phyloP scores from a whole-genome alignment of 2,113 vertebrate genomes.

The Microtus richardsoni region DNA sequence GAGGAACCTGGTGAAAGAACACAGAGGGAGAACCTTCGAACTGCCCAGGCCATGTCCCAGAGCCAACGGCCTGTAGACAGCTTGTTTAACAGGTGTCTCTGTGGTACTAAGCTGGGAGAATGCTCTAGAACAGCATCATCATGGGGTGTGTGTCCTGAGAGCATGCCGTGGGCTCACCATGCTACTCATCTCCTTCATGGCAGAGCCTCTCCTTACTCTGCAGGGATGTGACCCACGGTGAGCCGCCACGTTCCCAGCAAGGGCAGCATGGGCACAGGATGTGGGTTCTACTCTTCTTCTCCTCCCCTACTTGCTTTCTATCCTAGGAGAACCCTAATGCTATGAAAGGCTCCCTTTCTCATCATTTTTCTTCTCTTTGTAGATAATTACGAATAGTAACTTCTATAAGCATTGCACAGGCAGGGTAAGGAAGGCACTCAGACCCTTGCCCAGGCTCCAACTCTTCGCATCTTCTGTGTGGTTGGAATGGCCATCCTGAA shows the following conservation, averaged over 20 bases:
- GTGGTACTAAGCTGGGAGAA: neutral
- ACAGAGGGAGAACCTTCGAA: neutral
- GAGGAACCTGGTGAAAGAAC: neutral
- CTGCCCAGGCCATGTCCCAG: neutral
- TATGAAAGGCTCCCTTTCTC: neutral
- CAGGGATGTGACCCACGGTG: neutral
- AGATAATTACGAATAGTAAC: neutral
- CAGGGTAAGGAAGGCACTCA: neutral
- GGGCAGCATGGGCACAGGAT: neutral
- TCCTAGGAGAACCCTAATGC: neutral
- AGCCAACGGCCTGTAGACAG: neutral
- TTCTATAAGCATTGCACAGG: neutral
- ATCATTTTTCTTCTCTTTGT: neutral
- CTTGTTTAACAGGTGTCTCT: neutral
- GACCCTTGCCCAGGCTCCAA: neutral
- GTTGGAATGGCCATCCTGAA: neutral
- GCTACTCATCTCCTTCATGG: neutral
- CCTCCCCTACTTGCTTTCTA: neutral
- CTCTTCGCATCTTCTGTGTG: no score
- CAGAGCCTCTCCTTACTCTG: neutral
- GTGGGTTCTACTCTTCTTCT: neutral
- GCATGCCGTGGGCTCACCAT: rapidly evolving
- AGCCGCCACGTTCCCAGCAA: neutral
- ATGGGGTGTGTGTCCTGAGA: neutral
- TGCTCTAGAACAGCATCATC: neutral